phyloP scores from a whole-genome alignment of 2,888 invertebrate species.

The Ectemnius lituratus region DNA sequence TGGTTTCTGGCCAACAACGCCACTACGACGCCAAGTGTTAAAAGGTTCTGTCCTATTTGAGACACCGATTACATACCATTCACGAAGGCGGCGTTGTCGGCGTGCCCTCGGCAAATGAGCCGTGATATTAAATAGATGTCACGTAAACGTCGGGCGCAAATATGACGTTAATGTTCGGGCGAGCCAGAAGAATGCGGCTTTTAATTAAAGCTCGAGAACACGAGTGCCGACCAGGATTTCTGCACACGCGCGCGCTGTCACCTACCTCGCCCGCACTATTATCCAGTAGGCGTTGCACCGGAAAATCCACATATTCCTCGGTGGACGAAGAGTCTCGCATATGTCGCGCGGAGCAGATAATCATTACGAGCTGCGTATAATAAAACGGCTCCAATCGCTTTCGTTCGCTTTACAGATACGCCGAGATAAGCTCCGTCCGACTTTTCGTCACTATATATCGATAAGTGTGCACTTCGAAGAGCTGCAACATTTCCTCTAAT shows the following conservation, averaged over 20 bases:
- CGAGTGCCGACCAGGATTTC: conserved; percentile 50
- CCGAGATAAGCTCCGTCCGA: too few species aligned
- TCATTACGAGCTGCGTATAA: conserved; percentile 26
- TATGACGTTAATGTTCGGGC: conserved; percentile 43
- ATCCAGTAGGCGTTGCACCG: conserved; percentile 29
- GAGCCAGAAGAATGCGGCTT: conserved; percentile 31
- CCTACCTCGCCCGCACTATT: conserved; percentile 53
- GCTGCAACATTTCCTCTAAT: conserved; percentile 20
- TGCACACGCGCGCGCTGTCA: conserved; percentile 34
- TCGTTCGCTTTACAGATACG: not conserved
- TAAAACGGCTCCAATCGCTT: conserved; percentile 13
- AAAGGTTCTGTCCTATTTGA: not conserved
- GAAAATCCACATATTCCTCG: conserved; percentile 45
- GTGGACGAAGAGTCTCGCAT: conserved; percentile 10
- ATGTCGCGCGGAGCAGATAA: conserved; percentile 35
- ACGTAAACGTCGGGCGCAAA: conserved; percentile 45
- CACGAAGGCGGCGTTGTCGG: conserved; percentile 12
- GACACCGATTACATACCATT: not conserved
- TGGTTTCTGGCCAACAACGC: too few species aligned
- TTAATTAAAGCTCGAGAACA: conserved; percentile 59
- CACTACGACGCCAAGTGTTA: not conserved
- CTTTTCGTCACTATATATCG: too few species aligned
- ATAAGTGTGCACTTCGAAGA: too few species aligned
- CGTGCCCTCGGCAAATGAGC: conserved; percentile 36
- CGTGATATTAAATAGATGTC: conserved; percentile 41